phyloP scores from a whole-genome alignment of 2,797 vertebrate genomes.

The Poeciliopsis paucimaculata region DNA sequence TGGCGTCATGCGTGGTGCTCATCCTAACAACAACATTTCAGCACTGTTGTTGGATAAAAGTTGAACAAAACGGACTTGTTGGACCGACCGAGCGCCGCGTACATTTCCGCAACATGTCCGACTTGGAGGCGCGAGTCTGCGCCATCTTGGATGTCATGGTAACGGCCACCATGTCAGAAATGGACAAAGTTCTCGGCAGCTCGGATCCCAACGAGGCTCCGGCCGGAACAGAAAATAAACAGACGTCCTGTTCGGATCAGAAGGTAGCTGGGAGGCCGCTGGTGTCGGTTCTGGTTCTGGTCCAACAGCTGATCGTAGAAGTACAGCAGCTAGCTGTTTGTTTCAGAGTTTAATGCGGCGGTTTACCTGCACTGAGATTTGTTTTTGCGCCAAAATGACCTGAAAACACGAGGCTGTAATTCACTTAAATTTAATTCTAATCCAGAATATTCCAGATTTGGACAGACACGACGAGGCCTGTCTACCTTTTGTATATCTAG shows the following conservation, averaged over 20 bases:
- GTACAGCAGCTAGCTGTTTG: constrained; percentile 57
- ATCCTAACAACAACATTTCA: not conserved
- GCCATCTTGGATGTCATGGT: constrained; percentile 74
- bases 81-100: accelerated
- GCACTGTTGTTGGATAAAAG: no score
- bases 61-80: accelerated
- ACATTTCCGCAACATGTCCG: constrained; percentile 47
- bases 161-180: constrained; percentile 60
- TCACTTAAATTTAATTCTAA: accelerated
- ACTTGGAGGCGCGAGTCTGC: constrained; percentile 59
- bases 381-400: accelerated
- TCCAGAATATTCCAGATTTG: not conserved
- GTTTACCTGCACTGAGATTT: accelerated
- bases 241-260: constrained; percentile 13
- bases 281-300: not conserved
- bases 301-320: constrained; percentile 65
- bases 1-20: not conserved
- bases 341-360: accelerated
- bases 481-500: constrained; percentile 71
- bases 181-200: constrained; percentile 61
- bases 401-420: not conserved
- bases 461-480: constrained; percentile 18
- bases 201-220: constrained; percentile 14
- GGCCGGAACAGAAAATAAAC: constrained; percentile 1
- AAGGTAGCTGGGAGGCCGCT: constrained; percentile 35